phyloP scores from a whole-genome alignment of 35 echinoderm and acorn worm species.

The Chiridota heheva region DNA sequence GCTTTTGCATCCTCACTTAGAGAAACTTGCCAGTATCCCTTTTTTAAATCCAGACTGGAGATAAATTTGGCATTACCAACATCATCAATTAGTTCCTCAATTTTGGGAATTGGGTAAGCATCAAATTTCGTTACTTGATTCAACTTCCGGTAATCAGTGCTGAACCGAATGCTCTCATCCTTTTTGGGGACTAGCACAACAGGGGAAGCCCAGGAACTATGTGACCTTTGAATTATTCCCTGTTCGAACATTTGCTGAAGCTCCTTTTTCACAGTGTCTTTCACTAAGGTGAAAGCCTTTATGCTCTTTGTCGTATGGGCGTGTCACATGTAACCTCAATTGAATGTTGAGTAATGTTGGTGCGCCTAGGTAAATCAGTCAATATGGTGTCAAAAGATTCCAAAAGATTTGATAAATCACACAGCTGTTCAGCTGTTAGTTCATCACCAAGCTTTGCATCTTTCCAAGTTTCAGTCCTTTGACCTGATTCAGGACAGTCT shows the following conservation, averaged over 20 bases:
- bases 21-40: conserved; percentile 55
- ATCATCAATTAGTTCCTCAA: conserved; percentile 49
- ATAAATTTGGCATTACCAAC: conserved; percentile 20
- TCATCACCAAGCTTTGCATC: not conserved
- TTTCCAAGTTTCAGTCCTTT: too few species aligned
- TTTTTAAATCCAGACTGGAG: conserved; percentile 28
- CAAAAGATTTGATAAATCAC: not conserved
- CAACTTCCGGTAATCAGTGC: conserved; percentile 27
- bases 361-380: conserved; percentile 16
- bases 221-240: conserved; percentile 39
- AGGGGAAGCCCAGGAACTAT: conserved; percentile 36
- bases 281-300: conserved; percentile 36
- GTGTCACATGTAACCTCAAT: conserved; percentile 9
- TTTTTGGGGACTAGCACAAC: conserved; percentile 23
- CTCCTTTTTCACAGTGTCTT: conserved; percentile 21
- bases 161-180: conserved; percentile 35
- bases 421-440: not conserved
- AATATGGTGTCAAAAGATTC: not conserved
- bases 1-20: conserved; percentile 15
- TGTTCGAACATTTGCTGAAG: conserved; percentile 49
- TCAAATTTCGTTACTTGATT: conserved; percentile 64
- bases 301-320: conserved; percentile 32
- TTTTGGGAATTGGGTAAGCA: conserved; percentile 61
- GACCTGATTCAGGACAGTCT: too few species aligned
- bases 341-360: conserved; percentile 19